Conservation (phyloP, 2,797 vertebrate species). For the Syndactyla subalaris region DNA sequence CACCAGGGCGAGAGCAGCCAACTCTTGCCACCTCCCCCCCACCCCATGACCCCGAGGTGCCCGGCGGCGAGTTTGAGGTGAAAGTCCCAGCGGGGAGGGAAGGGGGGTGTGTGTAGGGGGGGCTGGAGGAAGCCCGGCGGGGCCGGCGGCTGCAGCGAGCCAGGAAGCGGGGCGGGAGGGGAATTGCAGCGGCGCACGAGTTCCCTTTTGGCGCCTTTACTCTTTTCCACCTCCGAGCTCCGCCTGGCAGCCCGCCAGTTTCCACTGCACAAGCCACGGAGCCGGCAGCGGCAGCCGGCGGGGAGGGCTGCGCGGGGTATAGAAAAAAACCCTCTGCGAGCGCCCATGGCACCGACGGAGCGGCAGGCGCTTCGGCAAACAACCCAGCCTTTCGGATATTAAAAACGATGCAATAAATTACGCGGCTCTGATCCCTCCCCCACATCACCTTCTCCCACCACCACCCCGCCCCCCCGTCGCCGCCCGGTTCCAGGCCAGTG, state of each 20-base stretch:
- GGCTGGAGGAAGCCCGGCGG: background rate
- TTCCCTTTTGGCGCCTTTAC: slow-evolving; percentile 74
- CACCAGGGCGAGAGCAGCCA: background rate
- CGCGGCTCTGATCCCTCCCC: background rate
- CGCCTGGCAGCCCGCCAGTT: slow-evolving; percentile 82
- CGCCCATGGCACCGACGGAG: background rate
- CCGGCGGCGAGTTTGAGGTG: background rate
- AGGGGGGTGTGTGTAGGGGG: background rate
- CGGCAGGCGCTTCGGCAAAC: background rate
- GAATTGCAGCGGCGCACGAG: slow-evolving; percentile 45
- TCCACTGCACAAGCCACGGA: slow-evolving; percentile 74
- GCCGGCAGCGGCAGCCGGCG: slow-evolving; percentile 52
- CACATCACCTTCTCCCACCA: background rate
- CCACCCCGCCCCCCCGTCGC: background rate
- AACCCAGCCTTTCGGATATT: background rate
- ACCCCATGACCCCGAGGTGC: background rate
- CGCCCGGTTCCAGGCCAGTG: background rate
- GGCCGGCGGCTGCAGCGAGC: slow-evolving; percentile 9
- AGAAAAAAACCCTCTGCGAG: background rate
- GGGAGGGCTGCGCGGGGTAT: background rate
- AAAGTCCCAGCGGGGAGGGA: background rate
- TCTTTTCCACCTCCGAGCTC: slow-evolving; percentile 72
- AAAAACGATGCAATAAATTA: background rate
- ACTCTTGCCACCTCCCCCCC: background rate
- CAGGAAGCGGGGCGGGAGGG: slow-evolving; percentile 31